Evolutionary conservation across 2,797 vertebrate genomes (phyloP).

Genomic region (Molothrus ater): DNA sequence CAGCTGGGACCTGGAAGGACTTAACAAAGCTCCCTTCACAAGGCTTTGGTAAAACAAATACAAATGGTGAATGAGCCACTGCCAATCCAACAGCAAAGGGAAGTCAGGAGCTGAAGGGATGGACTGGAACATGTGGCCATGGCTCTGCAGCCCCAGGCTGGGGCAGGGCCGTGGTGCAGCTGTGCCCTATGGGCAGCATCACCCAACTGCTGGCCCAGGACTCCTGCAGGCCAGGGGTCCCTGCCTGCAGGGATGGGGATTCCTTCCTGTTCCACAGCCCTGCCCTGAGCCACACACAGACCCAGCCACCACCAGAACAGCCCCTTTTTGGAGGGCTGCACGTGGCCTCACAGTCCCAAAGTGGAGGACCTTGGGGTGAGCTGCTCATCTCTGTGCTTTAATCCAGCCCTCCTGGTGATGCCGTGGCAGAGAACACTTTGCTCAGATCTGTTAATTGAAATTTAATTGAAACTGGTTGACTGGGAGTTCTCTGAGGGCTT

Average conservation of each 20-base stretch:
- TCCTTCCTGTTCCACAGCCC: not conserved
- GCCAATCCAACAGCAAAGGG: not conserved
- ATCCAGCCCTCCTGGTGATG: constrained; percentile 1
- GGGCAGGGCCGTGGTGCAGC: fast-evolving
- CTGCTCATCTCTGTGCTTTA: not conserved
- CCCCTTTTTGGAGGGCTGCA: not conserved
- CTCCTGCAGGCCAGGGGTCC: not conserved
- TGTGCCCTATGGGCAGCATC: fast-evolving
- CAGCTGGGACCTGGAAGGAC: not conserved
- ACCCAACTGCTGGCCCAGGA: fast-evolving
- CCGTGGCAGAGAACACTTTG: not conserved
- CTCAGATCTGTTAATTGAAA: constrained; percentile 55
- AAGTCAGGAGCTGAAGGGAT: not conserved
- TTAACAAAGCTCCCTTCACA: not conserved
- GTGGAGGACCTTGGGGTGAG: not conserved
- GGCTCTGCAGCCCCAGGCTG: not conserved
- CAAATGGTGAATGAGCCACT: not conserved
- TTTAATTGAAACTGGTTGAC: constrained; percentile 48
- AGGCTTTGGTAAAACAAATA: not conserved
- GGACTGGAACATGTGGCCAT: not conserved
- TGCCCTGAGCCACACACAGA: fast-evolving
- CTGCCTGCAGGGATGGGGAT: not conserved
- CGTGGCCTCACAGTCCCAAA: not conserved
- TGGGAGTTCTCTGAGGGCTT: not conserved
- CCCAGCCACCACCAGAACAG: not conserved